Evolutionary conservation across 2,113 vertebrate genomes (phyloP).

Genomic region (Ictidomys tridecemlineatus): DNA sequence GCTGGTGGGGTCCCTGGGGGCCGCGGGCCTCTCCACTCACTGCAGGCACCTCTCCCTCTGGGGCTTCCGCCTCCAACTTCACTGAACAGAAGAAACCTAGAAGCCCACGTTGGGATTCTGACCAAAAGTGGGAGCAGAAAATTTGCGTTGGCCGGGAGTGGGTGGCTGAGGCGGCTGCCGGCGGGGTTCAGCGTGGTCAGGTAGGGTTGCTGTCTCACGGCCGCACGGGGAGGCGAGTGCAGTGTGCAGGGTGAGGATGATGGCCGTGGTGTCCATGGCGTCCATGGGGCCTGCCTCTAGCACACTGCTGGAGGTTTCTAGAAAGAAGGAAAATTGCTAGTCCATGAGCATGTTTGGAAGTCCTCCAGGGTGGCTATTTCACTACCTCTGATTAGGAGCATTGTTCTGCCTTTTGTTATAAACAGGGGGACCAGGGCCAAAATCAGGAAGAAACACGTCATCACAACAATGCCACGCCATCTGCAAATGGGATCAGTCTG

Average conservation of each 20-base stretch:
- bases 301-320: neutral
- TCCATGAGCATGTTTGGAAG: neutral
- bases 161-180: too few relatives aligned
- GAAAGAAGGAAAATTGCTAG: neutral
- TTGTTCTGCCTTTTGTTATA: conserved; percentile 25
- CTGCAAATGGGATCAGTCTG: neutral
- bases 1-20: too few relatives aligned
- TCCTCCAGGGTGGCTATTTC: neutral
- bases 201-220: too few relatives aligned
- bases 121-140: neutral
- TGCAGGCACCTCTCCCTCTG: fast-evolving
- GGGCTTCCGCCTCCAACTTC: neutral
- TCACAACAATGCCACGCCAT: neutral
- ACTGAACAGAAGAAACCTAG: neutral
- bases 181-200: too few relatives aligned
- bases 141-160: too few relatives aligned
- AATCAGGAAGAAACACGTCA: neutral
- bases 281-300: fast-evolving
- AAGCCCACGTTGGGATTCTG: fast-evolving
- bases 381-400: neutral
- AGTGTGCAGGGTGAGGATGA: too few relatives aligned
- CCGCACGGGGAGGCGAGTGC: too few relatives aligned
- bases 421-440: conserved; percentile 5
- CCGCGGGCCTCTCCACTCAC: fast-evolving
- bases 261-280: too few relatives aligned